Conservation (phyloP, 35 echinoderm and acorn worm species). For the Anneissia japonica region DNA sequence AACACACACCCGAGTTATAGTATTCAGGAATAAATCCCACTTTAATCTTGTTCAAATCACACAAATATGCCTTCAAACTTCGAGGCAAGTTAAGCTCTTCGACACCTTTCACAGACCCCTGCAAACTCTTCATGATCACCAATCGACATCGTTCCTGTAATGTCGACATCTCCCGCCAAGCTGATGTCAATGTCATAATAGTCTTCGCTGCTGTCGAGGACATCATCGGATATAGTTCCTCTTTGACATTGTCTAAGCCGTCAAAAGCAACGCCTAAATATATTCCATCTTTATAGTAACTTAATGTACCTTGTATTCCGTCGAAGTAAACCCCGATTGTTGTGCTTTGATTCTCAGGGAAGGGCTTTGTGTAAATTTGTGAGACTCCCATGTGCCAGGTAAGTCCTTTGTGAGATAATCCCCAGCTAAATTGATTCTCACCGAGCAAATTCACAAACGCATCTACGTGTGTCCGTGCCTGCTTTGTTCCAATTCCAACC, state of each 20-base stretch:
- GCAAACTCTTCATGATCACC: constrained; percentile 29
- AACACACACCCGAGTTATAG: not conserved
- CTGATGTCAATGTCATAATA: constrained; percentile 47
- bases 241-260: constrained; percentile 28
- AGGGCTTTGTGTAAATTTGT: constrained; percentile 60
- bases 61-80: not conserved
- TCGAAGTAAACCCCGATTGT: constrained; percentile 66
- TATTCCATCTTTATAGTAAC: constrained; percentile 69
- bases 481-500: constrained; percentile 71
- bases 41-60: not conserved
- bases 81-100: not conserved
- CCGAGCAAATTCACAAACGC: constrained; percentile 79
- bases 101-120: not conserved
- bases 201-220: constrained; percentile 88
- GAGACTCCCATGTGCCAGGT: constrained; percentile 68
- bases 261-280: constrained; percentile 73
- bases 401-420: constrained; percentile 80
- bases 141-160: constrained; percentile 77
- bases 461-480: constrained; percentile 62
- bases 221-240: constrained; percentile 68
- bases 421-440: constrained; percentile 72
- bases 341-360: constrained; percentile 55
- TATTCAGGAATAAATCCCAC: not conserved
- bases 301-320: constrained; percentile 63
- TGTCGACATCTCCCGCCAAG: constrained; percentile 34